Conservation (phyloP, 2,888 invertebrate species). For the Clivina fossor region DNA sequence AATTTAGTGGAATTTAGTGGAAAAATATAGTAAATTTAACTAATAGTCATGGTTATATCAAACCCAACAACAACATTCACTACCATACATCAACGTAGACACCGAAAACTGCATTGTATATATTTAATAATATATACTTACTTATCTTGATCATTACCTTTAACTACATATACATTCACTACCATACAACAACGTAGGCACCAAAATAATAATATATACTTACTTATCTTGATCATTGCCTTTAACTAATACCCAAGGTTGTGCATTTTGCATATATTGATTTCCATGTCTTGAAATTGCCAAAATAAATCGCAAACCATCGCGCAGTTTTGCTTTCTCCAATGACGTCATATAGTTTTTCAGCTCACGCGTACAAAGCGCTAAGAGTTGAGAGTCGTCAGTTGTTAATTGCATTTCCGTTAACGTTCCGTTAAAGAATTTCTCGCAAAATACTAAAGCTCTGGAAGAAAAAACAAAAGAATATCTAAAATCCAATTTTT, state of each 20-base stretch:
- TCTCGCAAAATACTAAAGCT: conserved; percentile 84
- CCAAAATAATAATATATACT: conserved; percentile 41
- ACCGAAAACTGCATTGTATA: no score
- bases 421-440: conserved; percentile 73
- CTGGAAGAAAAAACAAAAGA: conserved; percentile 53
- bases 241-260: conserved; percentile 95
- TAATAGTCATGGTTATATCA: no score
- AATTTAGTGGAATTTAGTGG: no score
- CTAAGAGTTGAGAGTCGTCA: conserved; percentile 74
- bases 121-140: conserved; percentile 51
- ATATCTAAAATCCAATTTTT: conserved; percentile 2
- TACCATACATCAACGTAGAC: not conserved
- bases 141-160: conserved; percentile 78
- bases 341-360: conserved; percentile 70
- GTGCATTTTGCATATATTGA: conserved; percentile 91
- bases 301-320: conserved; percentile 82
- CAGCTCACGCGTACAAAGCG: conserved; percentile 76
- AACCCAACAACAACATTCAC: no score
- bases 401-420: conserved; percentile 64
- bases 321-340: conserved; percentile 78
- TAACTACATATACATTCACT: no score
- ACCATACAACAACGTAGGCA: not conserved
- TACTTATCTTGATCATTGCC: conserved; percentile 76
- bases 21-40: no score
- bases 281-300: conserved; percentile 90